Conservation (phyloP, 2,797 vertebrate species). For the Crocodylus rhombifer region DNA sequence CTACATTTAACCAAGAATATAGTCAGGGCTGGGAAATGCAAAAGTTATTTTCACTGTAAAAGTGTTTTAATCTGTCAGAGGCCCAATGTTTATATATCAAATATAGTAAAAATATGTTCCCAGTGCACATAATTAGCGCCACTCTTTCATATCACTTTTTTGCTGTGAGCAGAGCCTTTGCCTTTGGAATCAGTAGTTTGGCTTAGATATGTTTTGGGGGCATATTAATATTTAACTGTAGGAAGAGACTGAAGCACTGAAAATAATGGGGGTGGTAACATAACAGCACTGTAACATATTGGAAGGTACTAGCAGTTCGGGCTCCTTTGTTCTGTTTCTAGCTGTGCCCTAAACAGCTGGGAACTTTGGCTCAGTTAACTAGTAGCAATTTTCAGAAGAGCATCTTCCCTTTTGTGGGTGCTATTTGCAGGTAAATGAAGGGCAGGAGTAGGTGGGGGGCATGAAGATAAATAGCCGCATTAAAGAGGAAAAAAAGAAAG, state of each 20-base stretch:
- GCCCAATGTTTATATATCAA: neutral
- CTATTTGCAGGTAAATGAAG: neutral
- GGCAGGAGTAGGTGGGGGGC: neutral
- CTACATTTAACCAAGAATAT: neutral
- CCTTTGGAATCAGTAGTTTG: neutral
- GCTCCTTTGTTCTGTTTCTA: neutral
- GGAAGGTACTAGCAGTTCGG: constrained; percentile 1
- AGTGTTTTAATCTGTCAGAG: neutral
- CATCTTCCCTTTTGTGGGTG: neutral
- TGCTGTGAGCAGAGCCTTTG: neutral
- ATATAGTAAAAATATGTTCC: neutral
- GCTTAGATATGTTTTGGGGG: neutral
- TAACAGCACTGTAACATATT: neutral
- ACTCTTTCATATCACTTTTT: neutral
- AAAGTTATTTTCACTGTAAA: neutral
- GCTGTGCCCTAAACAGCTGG: neutral
- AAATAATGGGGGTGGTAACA: constrained; percentile 2
- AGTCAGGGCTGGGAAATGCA: neutral
- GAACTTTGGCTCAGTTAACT: neutral
- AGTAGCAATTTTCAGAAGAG: neutral
- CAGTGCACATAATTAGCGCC: neutral
- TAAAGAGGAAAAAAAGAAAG: constrained; percentile 48
- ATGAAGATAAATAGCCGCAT: constrained; percentile 6
- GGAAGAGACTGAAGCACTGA: neutral
- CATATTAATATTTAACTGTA: neutral